phyloP scores from a whole-genome alignment of 2,797 vertebrate genomes.

The Rhinichthys osculus region DNA sequence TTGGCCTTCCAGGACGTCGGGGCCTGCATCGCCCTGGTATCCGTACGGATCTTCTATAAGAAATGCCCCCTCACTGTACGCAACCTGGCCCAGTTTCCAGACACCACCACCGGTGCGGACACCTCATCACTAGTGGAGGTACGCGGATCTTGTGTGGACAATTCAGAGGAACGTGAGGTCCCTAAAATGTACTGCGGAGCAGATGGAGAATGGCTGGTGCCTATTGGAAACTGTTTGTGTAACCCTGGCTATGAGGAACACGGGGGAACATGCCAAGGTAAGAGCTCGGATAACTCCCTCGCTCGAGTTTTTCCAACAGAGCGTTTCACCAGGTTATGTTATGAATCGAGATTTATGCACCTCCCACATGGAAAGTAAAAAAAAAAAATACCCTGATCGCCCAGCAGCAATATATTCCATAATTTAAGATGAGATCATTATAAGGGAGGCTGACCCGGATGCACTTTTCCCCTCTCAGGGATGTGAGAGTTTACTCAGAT shows the following conservation, averaged over 20 bases:
- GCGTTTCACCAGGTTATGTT: constrained; percentile 15
- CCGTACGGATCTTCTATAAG: constrained; percentile 96
- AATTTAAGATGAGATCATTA: constrained; percentile 41
- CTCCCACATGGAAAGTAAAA: constrained; percentile 12
- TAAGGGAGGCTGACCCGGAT: constrained; percentile 26
- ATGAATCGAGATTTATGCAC: neutral
- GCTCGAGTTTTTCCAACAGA: neutral
- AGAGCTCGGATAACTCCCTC: constrained; percentile 60
- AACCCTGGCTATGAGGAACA: constrained; percentile 91
- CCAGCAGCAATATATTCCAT: neutral
- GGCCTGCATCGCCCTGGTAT: constrained; percentile 96
- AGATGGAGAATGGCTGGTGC: constrained; percentile 98
- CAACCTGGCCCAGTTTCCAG: constrained; percentile 95
- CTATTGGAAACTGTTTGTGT: constrained; percentile 96
- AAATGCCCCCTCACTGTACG: constrained; percentile 94
- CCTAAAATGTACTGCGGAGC: constrained; percentile 99
- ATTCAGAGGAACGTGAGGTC: constrained; percentile 95
- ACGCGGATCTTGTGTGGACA: constrained; percentile 97
- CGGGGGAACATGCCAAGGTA: constrained; percentile 92
- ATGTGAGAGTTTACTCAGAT: constrained; percentile 38
- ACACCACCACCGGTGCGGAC: constrained; percentile 95
- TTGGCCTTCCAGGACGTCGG: constrained; percentile 98
- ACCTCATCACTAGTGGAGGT: constrained; percentile 97
- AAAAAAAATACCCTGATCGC: neutral
- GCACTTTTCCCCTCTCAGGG: constrained; percentile 29